Conservation (phyloP, 2,113 vertebrate species). For the Xiphophorus hellerii region DNA sequence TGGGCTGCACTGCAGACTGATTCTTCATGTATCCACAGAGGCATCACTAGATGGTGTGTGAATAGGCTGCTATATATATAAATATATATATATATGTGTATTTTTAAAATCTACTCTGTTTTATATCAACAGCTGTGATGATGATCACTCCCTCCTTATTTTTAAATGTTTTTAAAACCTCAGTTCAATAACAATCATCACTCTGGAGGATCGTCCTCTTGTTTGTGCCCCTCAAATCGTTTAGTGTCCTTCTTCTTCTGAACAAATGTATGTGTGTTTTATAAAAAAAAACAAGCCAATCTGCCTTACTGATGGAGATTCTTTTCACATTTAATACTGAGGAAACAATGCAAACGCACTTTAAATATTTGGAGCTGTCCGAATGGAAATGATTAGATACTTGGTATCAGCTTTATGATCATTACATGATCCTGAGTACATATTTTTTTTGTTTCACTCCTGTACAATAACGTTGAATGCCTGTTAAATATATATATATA, state of each 20-base stretch:
- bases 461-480: conserved; percentile 76
- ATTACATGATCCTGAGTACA: conserved; percentile 92
- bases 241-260: conserved; percentile 41
- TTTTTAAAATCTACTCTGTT: conserved; percentile 67
- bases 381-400: conserved; percentile 92
- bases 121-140: conserved; percentile 61
- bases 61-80: conserved; percentile 79
- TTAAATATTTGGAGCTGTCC: conserved; percentile 95
- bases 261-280: conserved; percentile 37
- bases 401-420: conserved; percentile 93
- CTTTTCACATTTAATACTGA: conserved; percentile 71
- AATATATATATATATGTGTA: not conserved
- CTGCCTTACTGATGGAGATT: conserved; percentile 79
- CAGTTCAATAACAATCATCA: conserved; percentile 37
- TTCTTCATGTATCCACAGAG: conserved; percentile 51
- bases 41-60: conserved; percentile 70
- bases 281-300: conserved; percentile 39
- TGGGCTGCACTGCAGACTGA: conserved; percentile 22
- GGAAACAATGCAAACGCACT: conserved; percentile 92
- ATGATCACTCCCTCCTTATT: conserved; percentile 32
- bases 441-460: conserved; percentile 70
- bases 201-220: conserved; percentile 41
- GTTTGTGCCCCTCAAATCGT: conserved; percentile 22
- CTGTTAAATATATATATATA: conserved; percentile 74
- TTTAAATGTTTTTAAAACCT: conserved; percentile 21